Evolutionary conservation across 37 sponge, comb jelly and placozoan species (phyloP).

Genomic region (Eunapius fragilis): DNA sequence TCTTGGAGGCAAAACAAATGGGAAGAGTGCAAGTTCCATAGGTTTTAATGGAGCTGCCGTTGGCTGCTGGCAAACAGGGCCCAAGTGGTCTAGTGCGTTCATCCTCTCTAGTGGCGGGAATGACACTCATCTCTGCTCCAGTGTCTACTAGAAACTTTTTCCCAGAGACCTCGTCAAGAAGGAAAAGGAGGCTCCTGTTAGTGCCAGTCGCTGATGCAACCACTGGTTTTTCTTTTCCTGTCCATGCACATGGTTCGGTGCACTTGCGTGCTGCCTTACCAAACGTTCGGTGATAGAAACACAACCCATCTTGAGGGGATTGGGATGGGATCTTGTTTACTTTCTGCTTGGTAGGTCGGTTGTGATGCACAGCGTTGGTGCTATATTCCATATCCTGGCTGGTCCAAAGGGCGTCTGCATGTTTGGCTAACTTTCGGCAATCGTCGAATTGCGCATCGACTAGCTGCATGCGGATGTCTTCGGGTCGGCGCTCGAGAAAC

Average conservation of each 20-base stretch:
- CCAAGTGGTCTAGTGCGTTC: constrained; percentile 5
- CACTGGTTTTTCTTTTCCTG: constrained; percentile 9
- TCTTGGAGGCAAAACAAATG: not conserved
- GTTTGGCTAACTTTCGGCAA: not conserved
- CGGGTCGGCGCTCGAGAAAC: constrained; percentile 21
- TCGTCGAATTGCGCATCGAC: constrained; percentile 4
- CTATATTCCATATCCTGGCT: not conserved
- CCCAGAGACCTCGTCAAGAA: not conserved
- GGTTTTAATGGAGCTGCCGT: constrained; percentile 19
- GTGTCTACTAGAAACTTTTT: constrained; percentile 30
- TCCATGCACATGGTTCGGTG: constrained; percentile 8
- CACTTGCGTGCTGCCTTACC: constrained; percentile 11
- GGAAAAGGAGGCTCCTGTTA: constrained; percentile 11
- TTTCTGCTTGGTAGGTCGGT: not conserved
- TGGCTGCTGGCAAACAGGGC: constrained; percentile 1
- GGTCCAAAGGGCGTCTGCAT: constrained; percentile 19
- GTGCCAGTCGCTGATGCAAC: not conserved
- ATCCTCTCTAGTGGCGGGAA: constrained; percentile 23
- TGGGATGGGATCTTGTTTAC: not conserved
- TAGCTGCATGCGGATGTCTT: constrained; percentile 2
- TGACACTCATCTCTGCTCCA: constrained; percentile 23
- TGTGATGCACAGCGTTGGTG: not conserved
- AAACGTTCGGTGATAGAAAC: constrained; percentile 23
- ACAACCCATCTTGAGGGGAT: no score
- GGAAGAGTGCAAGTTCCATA: constrained; percentile 3